These are phyloP conservation scores for Eriocheir sinensis DNA, from an alignment of 1,140 invertebrate genomes.

Conservation along the genomic window DNA sequence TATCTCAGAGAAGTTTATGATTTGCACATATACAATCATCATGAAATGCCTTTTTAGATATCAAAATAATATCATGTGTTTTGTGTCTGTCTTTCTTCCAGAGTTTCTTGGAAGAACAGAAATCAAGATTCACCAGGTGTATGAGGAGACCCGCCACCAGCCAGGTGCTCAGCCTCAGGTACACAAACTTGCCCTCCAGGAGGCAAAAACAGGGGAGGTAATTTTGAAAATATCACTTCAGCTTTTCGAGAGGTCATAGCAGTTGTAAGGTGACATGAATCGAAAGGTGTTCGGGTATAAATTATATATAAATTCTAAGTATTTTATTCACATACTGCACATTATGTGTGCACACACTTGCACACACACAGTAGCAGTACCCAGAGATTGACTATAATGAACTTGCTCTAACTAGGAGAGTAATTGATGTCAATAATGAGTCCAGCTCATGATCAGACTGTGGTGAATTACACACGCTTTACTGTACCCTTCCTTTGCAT, in stretches of 20 bases:
- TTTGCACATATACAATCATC: no score
- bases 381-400: no score
- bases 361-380: no score
- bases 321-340: not conserved
- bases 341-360: slow-evolving; percentile 1
- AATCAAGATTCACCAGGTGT: slow-evolving; percentile 87
- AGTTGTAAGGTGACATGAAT: not conserved
- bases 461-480: not conserved
- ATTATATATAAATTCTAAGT: slow-evolving; percentile 27
- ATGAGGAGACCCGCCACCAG: slow-evolving; percentile 84
- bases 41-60: no score
- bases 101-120: slow-evolving; percentile 91
- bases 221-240: slow-evolving; percentile 89
- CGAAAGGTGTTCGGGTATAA: slow-evolving; percentile 13
- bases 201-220: slow-evolving; percentile 89
- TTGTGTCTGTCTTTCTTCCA: slow-evolving; percentile 83
- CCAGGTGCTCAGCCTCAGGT: slow-evolving; percentile 85
- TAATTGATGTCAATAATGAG: no score
- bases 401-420: no score
- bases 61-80: no score
- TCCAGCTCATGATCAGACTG: no score
- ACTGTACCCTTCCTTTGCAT: not conserved
- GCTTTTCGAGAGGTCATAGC: slow-evolving; percentile 84
- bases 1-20: no score
- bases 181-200: slow-evolving; percentile 87